phyloP scores from a whole-genome alignment of 2,888 invertebrate species.

The Microctonus aethiopoides region DNA sequence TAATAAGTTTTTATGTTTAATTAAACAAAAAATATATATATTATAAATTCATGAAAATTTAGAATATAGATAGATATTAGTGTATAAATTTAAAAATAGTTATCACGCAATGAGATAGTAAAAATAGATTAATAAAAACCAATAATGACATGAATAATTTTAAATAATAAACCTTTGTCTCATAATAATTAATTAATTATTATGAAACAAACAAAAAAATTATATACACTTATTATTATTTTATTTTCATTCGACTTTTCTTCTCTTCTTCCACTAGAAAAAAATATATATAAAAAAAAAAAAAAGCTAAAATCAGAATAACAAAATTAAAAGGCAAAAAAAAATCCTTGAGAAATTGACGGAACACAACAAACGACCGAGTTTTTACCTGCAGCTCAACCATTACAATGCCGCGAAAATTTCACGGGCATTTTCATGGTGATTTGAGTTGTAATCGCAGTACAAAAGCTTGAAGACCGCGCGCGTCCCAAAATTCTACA shows the following conservation, averaged over 20 bases:
- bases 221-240: not conserved
- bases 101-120: too few relatives aligned
- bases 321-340: slow-evolving; percentile 34
- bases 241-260: not conserved
- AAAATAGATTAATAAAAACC: too few relatives aligned
- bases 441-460: slow-evolving; percentile 63
- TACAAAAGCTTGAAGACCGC: slow-evolving; percentile 55
- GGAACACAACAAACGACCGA: slow-evolving; percentile 28
- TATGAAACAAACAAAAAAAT: not conserved
- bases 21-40: too few relatives aligned
- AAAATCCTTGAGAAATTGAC: slow-evolving; percentile 29
- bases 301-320: slow-evolving; percentile 20
- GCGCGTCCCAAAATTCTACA: slow-evolving; percentile 31
- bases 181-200: not conserved
- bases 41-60: too few relatives aligned
- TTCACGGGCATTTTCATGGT: slow-evolving; percentile 62
- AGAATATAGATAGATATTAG: too few relatives aligned
- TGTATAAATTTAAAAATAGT: too few relatives aligned
- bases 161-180: not conserved
- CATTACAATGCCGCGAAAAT: slow-evolving; percentile 53
- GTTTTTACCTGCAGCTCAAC: slow-evolving; percentile 46
- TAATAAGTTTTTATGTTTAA: too few relatives aligned
- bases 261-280: not conserved
- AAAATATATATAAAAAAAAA: too few relatives aligned
- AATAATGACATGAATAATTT: not conserved